phyloP scores from a whole-genome alignment of 2,888 invertebrate genomes.

The Malthinus flaveolus region DNA sequence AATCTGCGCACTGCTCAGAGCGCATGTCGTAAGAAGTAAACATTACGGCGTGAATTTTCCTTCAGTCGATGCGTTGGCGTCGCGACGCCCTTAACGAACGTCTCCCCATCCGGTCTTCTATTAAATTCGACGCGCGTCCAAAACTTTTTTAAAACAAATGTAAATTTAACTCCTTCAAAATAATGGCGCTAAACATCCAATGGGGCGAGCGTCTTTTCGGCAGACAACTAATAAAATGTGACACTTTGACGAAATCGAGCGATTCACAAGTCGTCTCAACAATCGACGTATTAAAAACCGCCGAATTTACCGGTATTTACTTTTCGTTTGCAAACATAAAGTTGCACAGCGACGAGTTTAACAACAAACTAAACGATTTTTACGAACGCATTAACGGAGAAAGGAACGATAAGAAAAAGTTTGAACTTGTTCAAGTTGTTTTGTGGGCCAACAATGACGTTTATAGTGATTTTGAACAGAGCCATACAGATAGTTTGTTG shows the following conservation, averaged over 20 bases:
- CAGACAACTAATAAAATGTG: slow-evolving; percentile 59
- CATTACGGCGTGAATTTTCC: slow-evolving; percentile 22
- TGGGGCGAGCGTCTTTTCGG: slow-evolving; percentile 68
- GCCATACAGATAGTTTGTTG: slow-evolving; percentile 64
- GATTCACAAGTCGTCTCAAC: slow-evolving; percentile 57
- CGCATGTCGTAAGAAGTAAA: slow-evolving; percentile 15
- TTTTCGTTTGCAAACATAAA: slow-evolving; percentile 74
- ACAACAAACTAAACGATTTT: slow-evolving; percentile 64
- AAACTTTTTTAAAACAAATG: neutral
- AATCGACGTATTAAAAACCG: slow-evolving; percentile 57
- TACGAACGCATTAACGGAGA: slow-evolving; percentile 54
- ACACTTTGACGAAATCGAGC: slow-evolving; percentile 54
- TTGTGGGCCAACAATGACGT: slow-evolving; percentile 69
- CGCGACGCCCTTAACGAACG: slow-evolving; percentile 40
- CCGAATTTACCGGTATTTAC: slow-evolving; percentile 66
- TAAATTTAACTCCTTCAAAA: neutral
- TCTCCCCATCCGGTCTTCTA: neutral
- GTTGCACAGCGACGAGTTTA: slow-evolving; percentile 69
- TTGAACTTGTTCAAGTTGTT: slow-evolving; percentile 71
- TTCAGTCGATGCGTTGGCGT: slow-evolving; percentile 41
- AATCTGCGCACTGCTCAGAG: no score
- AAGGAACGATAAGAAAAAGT: slow-evolving; percentile 46
- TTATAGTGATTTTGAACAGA: slow-evolving; percentile 66
- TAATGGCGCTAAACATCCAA: slow-evolving; percentile 48
- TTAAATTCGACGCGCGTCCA: neutral